Evolutionary conservation across 1,140 invertebrate genomes (phyloP).

Genomic region (Scaptomyza hsui): DNA sequence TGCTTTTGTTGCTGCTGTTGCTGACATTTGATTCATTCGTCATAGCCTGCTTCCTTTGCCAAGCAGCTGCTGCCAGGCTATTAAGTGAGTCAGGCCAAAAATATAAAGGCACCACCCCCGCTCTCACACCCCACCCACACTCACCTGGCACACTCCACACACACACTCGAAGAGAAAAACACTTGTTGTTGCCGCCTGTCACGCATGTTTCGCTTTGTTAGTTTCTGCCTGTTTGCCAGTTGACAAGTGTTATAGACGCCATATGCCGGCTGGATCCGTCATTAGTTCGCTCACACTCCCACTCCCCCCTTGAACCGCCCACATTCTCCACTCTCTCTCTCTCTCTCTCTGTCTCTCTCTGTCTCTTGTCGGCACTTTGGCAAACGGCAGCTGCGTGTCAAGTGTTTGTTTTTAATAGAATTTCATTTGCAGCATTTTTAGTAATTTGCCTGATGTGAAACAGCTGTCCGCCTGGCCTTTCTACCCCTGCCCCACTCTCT

Average conservation of each 20-base stretch:
- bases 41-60: slow-evolving; percentile 58
- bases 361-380: slow-evolving; percentile 34
- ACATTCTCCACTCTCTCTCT: neutral
- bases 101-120: neutral
- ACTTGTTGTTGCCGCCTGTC: slow-evolving; percentile 69
- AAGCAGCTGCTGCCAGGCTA: slow-evolving; percentile 66
- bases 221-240: slow-evolving; percentile 23
- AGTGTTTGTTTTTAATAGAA: slow-evolving; percentile 82
- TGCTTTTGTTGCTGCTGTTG: slow-evolving; percentile 45
- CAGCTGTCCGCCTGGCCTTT: slow-evolving; percentile 51
- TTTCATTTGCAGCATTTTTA: slow-evolving; percentile 72
- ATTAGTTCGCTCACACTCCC: slow-evolving; percentile 49
- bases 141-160: slow-evolving; percentile 37
- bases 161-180: slow-evolving; percentile 42
- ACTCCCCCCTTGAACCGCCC: neutral
- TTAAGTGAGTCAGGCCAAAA: slow-evolving; percentile 69
- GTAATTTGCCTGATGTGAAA: slow-evolving; percentile 73
- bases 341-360: neutral
- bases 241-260: slow-evolving; percentile 61
- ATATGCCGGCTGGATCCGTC: slow-evolving; percentile 54
- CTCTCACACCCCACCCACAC: slow-evolving; percentile 4
- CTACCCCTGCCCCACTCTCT: neutral
- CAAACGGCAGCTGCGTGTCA: slow-evolving; percentile 72
- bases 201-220: slow-evolving; percentile 53
- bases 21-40: slow-evolving; percentile 82